phyloP scores from a whole-genome alignment of 2,797 vertebrate genomes.

The Thamnophis elegans region DNA sequence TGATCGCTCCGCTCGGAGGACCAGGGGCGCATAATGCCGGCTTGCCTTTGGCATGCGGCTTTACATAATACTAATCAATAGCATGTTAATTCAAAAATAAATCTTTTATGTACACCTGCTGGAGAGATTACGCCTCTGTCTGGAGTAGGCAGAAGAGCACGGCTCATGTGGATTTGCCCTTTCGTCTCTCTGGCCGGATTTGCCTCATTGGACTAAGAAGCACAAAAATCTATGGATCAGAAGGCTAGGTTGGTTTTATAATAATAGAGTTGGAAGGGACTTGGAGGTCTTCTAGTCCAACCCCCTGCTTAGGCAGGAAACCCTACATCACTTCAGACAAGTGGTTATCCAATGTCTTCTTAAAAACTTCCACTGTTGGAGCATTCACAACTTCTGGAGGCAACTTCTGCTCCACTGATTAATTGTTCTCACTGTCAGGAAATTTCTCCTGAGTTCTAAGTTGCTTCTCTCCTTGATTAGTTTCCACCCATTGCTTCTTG shows the following conservation, averaged over 20 bases:
- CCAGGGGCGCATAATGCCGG: conserved; percentile 7
- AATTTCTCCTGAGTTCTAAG: too few relatives aligned
- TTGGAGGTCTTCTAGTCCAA: too few relatives aligned
- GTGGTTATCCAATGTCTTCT: too few relatives aligned
- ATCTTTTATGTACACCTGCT: conserved; percentile 36
- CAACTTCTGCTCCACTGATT: too few relatives aligned
- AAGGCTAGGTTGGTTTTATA: not conserved
- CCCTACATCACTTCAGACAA: too few relatives aligned
- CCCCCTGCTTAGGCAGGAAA: too few relatives aligned
- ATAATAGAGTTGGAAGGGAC: too few relatives aligned
- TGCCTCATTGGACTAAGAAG: conserved; percentile 15
- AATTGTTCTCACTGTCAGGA: too few relatives aligned
- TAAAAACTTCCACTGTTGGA: too few relatives aligned
- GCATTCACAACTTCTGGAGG: too few relatives aligned
- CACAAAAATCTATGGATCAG: conserved; percentile 7
- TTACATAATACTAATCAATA: conserved; percentile 11
- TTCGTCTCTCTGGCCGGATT: not conserved
- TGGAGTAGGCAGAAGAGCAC: not conserved
- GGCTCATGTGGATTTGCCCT: not conserved
- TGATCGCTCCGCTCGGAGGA: not conserved
- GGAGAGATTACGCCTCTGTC: conserved; percentile 10
- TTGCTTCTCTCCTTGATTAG: too few relatives aligned
- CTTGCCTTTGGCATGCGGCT: not conserved
- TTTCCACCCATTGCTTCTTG: too few relatives aligned
- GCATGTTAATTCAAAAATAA: not conserved